Base-by-base conservation (phyloP, 2,888 invertebrate genomes). In the Heteromyza rotundicornis region DNA sequence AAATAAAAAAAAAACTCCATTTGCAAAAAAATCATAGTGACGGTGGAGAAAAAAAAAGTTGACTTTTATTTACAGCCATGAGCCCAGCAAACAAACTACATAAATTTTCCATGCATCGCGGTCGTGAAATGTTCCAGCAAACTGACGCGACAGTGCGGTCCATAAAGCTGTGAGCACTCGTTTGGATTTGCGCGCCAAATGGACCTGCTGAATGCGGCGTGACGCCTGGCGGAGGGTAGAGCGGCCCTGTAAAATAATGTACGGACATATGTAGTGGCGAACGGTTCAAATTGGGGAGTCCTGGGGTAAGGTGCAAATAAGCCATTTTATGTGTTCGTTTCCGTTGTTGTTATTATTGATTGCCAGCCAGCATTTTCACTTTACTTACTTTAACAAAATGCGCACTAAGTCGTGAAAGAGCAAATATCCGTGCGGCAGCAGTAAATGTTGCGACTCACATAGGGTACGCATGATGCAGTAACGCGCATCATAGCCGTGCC, bases 401-500 rank as follows among this genome's bases (percentile, higher is more conserved):
- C 87, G 85, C 56, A 91, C 77, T 62, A 90, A 79, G 76, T 91
- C 90, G 67, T 89, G 89, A 52, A 90, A 85, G 60, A 91, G 84
- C 1, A 89, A 90, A 68, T 85, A 84, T 32, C 89, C 89, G 10
- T 85, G 86, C 1, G 86, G 84, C 20, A 86, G 86, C 57, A 89
- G 79, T 70, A 86, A 81, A 64, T 82, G 81, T 60, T 84, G 86
- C 3, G 88, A 86, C 73, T 92, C 91, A 73, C 92, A 92, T 63
- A 92, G 86, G 63, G 88, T 87, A 69, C 88, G 85, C 72, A 89
- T 84, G 55, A 91, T 80, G 77, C 92, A 92, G 64, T 81, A 69
- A 5, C 72, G 73, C 2, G 73, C 65, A 22, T 78, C 65, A 61
- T 74, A 81, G 32, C 69, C 73, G 63, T 76, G 73, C 0, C 80